Conservation (phyloP, 1,140 invertebrate species). For the Trissolcus basalis region DNA sequence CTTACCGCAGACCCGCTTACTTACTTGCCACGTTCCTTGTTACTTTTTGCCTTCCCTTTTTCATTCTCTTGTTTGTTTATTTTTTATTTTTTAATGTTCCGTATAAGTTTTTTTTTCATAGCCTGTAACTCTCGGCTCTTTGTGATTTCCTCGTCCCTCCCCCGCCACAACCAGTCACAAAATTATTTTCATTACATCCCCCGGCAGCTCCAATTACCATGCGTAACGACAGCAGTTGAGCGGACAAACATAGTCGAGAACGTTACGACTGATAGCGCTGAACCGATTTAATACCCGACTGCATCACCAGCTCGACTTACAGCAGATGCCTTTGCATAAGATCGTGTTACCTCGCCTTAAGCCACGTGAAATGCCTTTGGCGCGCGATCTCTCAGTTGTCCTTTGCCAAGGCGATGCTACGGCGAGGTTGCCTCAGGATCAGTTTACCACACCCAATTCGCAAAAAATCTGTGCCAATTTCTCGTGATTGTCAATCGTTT, state of each 20-base stretch:
- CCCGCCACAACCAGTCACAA: constrained; percentile 19
- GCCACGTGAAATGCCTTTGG: constrained; percentile 58
- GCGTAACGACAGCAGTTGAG: constrained; percentile 38
- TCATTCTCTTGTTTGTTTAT: constrained; percentile 19
- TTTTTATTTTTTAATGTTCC: constrained; percentile 24
- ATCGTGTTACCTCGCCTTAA: constrained; percentile 70
- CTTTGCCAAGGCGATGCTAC: constrained; percentile 22
- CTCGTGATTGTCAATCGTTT: no score
- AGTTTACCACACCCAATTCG: constrained; percentile 7
- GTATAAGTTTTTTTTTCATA: constrained; percentile 28
- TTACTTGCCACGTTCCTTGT: constrained; percentile 45
- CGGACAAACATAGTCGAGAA: constrained; percentile 20
- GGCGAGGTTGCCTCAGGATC: no score
- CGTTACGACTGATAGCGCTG: constrained; percentile 23
- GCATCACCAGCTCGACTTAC: constrained; percentile 74
- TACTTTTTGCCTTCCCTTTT: constrained; percentile 45
- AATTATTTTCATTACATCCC: constrained; percentile 44
- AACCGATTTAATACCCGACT: constrained; percentile 74
- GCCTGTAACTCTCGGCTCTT: constrained; percentile 41
- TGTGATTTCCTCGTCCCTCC: constrained; percentile 26
- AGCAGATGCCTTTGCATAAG: constrained; percentile 74
- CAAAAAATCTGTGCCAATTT: no score
- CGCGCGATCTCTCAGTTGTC: constrained; percentile 64
- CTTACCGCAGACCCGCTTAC: constrained; percentile 46
- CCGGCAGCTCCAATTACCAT: constrained; percentile 39